Evolutionary conservation across 2,797 vertebrate species (phyloP), one percentile per base, ranked within the genome.

Genomic region (Cetoscarus ocellatus): DNA sequence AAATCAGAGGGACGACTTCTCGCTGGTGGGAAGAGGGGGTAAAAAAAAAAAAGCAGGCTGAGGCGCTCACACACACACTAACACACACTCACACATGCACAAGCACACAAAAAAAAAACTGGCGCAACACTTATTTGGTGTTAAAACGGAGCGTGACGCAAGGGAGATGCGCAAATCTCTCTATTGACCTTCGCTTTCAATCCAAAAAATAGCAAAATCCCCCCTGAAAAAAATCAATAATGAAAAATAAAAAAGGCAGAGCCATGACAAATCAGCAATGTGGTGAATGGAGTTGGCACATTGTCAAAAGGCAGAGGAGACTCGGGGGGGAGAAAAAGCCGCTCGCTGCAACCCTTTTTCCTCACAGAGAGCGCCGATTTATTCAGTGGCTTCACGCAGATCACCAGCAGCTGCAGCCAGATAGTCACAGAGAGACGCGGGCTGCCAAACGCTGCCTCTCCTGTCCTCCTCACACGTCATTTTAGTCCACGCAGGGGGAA

Each of bases 151-250:
- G 63, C 65, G 75, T 85, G 74, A 82, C 82, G 91, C 88, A 87
- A 79, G 10, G 48, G 54, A 44, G 64, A 77, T 72, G 83, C 77
- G 74, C 82, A 75, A 73, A 70, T 82, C 82, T 87, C 81, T 92
- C 88, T 89, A 89, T 79, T 86, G 83, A 91, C 88, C 90, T 90
- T 90, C 35, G 51, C 51, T 15, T 53, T 53, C 79, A 69, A 86
- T 79, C 84, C 70, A 43, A 77, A 83, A 75, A 55, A 5, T 5
- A 15, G 7, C 17, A 14, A 49, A 67, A 64, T 74, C 52, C 54
- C 40, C 13, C 42, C 50, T 6, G n/a, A 47, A 73, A 61, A 54
- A 54, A 61, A 72, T 78, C 53, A 80, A 63, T 68, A 61, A 68
- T 18, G 34, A 11, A 65, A 58, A 63, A 67, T 40, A 62, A 79